These are phyloP conservation scores for Synanceia verrucosa DNA, from an alignment of 2,797 vertebrate species.

Conservation along the genomic window DNA sequence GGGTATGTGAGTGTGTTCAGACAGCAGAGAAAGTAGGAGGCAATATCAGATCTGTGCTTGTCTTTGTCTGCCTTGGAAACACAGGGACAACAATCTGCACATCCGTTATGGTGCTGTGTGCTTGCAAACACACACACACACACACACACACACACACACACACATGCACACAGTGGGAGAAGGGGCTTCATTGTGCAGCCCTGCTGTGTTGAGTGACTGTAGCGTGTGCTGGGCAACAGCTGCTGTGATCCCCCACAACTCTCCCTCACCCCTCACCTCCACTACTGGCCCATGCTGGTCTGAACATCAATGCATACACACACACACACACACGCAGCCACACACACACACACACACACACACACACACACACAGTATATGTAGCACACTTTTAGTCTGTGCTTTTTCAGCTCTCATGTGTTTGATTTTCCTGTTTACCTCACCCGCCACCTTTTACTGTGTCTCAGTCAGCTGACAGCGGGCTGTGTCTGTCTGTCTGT, in stretches of 20 bases:
- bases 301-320: slow-evolving; percentile 39
- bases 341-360: neutral
- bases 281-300: slow-evolving; percentile 58
- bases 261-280: slow-evolving; percentile 42
- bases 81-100: slow-evolving; percentile 54
- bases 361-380: slow-evolving; percentile 1
- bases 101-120: slow-evolving; percentile 51
- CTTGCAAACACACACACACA: slow-evolving; percentile 15
- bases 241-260: slow-evolving; percentile 64
- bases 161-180: slow-evolving; percentile 67
- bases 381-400: neutral
- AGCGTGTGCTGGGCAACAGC: slow-evolving; percentile 86
- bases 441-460: neutral
- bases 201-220: slow-evolving; percentile 84
- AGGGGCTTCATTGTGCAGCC: slow-evolving; percentile 80
- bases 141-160: slow-evolving; percentile 25
- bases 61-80: slow-evolving; percentile 52
- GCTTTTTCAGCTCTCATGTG: slow-evolving; percentile 10
- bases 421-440: slow-evolving; percentile 22
- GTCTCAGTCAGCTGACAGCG: slow-evolving; percentile 49
- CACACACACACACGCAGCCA: slow-evolving; percentile 3
- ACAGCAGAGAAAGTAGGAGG: slow-evolving; percentile 14
- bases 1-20: neutral
- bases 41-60: neutral
- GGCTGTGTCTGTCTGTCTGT: slow-evolving; percentile 27